Percentiles rank a stretch among this genome's conserved stretches.
Conservation (phyloP, 2,888 invertebrate species). For the Polydrusus pterygomalis region DNA sequence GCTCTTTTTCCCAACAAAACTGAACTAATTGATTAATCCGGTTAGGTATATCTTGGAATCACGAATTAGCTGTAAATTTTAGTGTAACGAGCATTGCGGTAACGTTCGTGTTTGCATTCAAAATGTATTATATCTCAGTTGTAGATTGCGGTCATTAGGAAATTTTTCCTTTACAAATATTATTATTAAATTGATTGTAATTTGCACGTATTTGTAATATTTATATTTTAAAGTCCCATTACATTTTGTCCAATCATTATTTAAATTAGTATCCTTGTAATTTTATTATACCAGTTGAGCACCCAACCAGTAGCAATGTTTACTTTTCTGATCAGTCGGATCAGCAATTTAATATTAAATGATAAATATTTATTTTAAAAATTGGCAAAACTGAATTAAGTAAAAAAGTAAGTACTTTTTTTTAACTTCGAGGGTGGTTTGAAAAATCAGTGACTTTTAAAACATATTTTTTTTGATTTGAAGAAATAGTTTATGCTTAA, state of each 20-base stretch:
- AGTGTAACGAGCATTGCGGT: not conserved
- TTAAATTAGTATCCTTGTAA: not conserved
- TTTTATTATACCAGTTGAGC: not conserved
- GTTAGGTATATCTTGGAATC: not conserved
- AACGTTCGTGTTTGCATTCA: not conserved
- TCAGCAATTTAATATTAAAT: no score
- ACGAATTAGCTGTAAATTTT: slow-evolving; percentile 12
- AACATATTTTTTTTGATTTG: no score
- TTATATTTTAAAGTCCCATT: slow-evolving; percentile 8
- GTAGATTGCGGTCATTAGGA: slow-evolving; percentile 4
- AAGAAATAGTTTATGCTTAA: no score
- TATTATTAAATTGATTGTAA: slow-evolving; percentile 1
- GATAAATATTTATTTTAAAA: no score
- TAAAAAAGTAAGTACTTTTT: no score
- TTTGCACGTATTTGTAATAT: slow-evolving; percentile 3
- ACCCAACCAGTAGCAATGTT: no score
- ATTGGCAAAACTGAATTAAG: no score
- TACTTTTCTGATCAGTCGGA: no score
- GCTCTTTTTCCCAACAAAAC: not conserved
- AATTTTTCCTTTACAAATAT: slow-evolving; percentile 4
- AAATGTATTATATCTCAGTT: not conserved
- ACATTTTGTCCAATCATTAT: not conserved
- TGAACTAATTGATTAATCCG: slow-evolving; percentile 4
- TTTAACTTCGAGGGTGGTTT: no score
- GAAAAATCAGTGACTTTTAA: no score